Evolutionary conservation across 2,888 invertebrate genomes (phyloP).

Genomic region (Bombylius major): DNA sequence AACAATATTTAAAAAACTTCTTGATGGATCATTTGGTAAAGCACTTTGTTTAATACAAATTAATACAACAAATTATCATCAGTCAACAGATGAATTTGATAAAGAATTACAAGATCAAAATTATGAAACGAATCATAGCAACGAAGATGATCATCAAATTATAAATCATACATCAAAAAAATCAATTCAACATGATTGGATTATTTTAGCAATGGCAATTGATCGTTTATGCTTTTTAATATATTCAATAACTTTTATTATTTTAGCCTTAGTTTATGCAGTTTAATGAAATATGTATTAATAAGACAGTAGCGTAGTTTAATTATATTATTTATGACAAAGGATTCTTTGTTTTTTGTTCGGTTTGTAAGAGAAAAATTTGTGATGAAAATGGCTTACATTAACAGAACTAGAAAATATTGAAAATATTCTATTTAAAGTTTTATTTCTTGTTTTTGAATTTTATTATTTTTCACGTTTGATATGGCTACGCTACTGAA

Average conservation of each 20-base stretch:
- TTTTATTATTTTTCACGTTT: too few species aligned
- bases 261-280: constrained; percentile 2
- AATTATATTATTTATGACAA: too few species aligned
- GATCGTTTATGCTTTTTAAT: constrained; percentile 47
- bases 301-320: too few species aligned
- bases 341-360: too few species aligned
- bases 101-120: constrained; percentile 37
- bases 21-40: constrained; percentile 23
- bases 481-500: too few species aligned
- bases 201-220: constrained; percentile 48
- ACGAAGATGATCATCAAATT: constrained; percentile 33
- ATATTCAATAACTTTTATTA: constrained; percentile 42
- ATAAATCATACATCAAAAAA: constrained; percentile 14
- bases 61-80: neutral
- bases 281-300: neutral
- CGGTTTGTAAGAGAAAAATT: too few species aligned
- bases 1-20: constrained; percentile 26
- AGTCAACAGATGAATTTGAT: neutral
- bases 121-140: constrained; percentile 27
- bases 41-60: constrained; percentile 1
- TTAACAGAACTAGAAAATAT: too few species aligned
- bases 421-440: too few species aligned
- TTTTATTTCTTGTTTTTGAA: too few species aligned
- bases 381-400: too few species aligned
- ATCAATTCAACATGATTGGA: constrained; percentile 46